These are phyloP conservation scores for Sebastes nivosus DNA, from an alignment of 2,797 vertebrate genomes.

Conservation along the genomic window DNA sequence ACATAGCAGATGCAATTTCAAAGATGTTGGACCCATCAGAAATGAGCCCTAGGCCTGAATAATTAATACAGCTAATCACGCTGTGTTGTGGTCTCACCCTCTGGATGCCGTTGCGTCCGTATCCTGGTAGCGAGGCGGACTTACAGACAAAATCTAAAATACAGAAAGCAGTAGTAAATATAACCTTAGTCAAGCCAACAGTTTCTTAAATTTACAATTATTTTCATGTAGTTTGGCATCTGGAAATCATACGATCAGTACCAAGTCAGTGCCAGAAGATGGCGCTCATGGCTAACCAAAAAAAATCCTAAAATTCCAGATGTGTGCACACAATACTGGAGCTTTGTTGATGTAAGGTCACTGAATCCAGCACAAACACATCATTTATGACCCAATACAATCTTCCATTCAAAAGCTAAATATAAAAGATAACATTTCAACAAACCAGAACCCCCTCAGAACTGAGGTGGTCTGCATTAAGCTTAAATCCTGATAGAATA, in stretches of 20 bases:
- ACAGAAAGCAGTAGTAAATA: neutral
- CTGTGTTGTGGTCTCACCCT: conserved; percentile 82
- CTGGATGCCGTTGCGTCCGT: conserved; percentile 91
- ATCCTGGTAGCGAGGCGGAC: conserved; percentile 92
- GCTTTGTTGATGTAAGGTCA: neutral
- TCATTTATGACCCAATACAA: neutral
- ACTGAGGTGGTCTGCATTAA: neutral
- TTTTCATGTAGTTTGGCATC: neutral
- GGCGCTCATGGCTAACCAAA: conserved; percentile 48
- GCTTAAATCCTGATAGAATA: neutral
- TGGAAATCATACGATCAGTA: neutral
- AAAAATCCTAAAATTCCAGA: conserved; percentile 17
- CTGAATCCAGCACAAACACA: neutral
- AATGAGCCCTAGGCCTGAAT: neutral
- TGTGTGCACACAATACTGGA: neutral
- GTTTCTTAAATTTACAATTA: neutral
- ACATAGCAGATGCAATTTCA: neutral
- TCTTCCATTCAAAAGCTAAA: neutral
- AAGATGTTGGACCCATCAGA: neutral
- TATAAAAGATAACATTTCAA: neutral
- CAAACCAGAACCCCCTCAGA: neutral
- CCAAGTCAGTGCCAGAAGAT: conserved; percentile 60
- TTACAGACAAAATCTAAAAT: conserved; percentile 91
- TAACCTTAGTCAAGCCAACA: neutral
- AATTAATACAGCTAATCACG: neutral